Evolutionary conservation across 2,797 vertebrate species (phyloP).

Genomic region (Eospalax fontanierii): DNA sequence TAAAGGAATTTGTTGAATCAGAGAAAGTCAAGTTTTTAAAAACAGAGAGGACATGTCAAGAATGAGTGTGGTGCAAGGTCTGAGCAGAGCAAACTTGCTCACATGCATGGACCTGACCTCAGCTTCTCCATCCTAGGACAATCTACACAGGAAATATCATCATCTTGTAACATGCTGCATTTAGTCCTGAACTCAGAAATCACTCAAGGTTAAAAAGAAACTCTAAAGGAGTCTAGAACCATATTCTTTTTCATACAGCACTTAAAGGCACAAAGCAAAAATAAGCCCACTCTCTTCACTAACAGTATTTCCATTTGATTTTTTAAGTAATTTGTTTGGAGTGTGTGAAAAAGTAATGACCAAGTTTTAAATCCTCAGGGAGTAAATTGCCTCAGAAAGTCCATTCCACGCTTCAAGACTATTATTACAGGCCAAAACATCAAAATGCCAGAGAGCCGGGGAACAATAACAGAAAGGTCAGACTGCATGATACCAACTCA

Average conservation of each 20-base stretch:
- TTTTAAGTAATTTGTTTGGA: constrained; percentile 76
- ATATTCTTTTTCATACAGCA: not conserved
- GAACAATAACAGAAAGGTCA: constrained; percentile 77
- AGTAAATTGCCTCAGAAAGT: constrained; percentile 69
- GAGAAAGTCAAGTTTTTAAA: constrained; percentile 70
- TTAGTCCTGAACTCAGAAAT: constrained; percentile 21
- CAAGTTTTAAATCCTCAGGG: constrained; percentile 75
- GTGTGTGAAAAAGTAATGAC: constrained; percentile 64
- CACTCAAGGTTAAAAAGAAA: constrained; percentile 29
- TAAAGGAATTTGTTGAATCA: constrained; percentile 50
- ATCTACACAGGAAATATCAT: not conserved
- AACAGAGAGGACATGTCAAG: constrained; percentile 25
- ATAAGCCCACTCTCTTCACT: constrained; percentile 8
- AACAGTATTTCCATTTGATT: constrained; percentile 50
- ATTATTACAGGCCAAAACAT: constrained; percentile 56
- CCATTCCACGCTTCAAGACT: constrained; percentile 68
- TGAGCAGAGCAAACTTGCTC: not conserved
- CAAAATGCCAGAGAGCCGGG: constrained; percentile 64
- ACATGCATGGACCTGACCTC: not conserved
- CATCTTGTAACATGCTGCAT: not conserved
- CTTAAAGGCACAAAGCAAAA: not conserved
- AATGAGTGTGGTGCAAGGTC: not conserved
- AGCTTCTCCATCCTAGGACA: not conserved
- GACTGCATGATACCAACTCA: constrained; percentile 67
- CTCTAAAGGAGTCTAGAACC: not conserved